Evolutionary conservation across 2,797 vertebrate species (phyloP), one percentile per base, ranked within the genome.

Genomic region (Tapera naevia): DNA sequence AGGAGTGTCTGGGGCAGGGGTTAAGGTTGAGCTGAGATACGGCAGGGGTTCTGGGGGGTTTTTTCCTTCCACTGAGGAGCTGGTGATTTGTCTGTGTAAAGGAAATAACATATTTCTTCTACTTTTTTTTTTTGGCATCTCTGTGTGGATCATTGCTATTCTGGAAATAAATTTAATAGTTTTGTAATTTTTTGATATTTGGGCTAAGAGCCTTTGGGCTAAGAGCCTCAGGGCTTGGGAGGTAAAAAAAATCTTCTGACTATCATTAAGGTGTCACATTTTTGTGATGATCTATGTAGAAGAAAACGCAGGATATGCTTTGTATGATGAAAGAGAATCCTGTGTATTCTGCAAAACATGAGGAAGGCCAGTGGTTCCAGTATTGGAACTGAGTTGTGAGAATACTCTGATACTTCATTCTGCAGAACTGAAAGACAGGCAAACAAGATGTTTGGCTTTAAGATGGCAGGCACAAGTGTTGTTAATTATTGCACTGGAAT

Each of bases 221-320:
- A 37, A 57, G 17, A 79, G 13, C 3, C 2, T 45, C 9, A 15
- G 12, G 30, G 9, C 11, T 35, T 76, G 5, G 10, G 7, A 62
- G 14, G 32, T 71, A 21, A 76, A 32, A 76, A 32, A 72, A 61
- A 82, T 30, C 5, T 46, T 18, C 37, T 41, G 73, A 75, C n/a
- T 80, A 24, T 71, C 53, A 21, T 60, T 51, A 39, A 25, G 7
- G 4, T 78, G 43, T 13, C 30, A 8, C 19, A 5, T 24, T 75
- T 86, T 43, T 35, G 15, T 76, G 83, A 74, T 86, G 95, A 89
- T 15, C 30, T 69, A 46, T 22, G 39, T 72, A 86, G 86, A 92
- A 95, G 56, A 91, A 95, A 85, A 61, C 84, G 94, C 65, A 48
- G 91, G 53, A 43, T 80, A 64, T 64, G 73, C 95, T 93, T 90